phyloP scores from a whole-genome alignment of 2,888 invertebrate genomes.

The Acheta domesticus region DNA sequence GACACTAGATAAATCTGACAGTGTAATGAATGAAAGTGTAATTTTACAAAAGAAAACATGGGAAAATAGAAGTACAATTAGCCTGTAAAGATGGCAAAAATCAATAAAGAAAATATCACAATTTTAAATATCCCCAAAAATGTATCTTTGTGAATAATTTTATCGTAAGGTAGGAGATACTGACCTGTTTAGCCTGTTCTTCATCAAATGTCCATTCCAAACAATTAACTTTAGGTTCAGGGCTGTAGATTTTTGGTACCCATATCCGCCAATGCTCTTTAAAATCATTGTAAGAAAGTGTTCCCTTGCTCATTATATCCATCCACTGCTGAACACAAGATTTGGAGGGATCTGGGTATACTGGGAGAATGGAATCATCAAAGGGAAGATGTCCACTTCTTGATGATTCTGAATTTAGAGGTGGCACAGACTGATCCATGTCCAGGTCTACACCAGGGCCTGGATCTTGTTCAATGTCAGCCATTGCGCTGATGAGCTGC shows the following conservation, averaged over 20 bases:
- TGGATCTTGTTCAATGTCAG: conserved; percentile 23
- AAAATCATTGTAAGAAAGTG: conserved; percentile 60
- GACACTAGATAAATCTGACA: no score
- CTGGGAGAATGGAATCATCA: conserved; percentile 39
- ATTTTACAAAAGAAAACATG: no score
- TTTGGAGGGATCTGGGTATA: conserved; percentile 42
- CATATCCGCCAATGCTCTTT: conserved; percentile 69
- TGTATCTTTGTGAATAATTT: no score
- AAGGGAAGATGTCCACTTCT: background rate
- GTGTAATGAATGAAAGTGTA: no score
- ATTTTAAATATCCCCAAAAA: no score
- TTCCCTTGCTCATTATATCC: conserved; percentile 58
- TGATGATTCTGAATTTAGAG: conserved; percentile 23
- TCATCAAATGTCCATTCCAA: conserved; percentile 74
- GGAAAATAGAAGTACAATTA: no score
- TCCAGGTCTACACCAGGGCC: conserved; percentile 25
- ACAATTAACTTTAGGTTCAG: conserved; percentile 66
- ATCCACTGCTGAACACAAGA: conserved; percentile 54
- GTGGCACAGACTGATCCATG: conserved; percentile 26
- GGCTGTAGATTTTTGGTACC: conserved; percentile 70
- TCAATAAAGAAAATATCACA: no score
- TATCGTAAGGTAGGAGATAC: conserved; percentile 42
- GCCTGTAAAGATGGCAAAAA: no score
- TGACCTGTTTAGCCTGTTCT: conserved; percentile 52
- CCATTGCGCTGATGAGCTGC: conserved; percentile 19